These are phyloP conservation scores for Wiebesia pumilae DNA, from an alignment of 1,140 invertebrate genomes.

Conservation along the genomic window DNA sequence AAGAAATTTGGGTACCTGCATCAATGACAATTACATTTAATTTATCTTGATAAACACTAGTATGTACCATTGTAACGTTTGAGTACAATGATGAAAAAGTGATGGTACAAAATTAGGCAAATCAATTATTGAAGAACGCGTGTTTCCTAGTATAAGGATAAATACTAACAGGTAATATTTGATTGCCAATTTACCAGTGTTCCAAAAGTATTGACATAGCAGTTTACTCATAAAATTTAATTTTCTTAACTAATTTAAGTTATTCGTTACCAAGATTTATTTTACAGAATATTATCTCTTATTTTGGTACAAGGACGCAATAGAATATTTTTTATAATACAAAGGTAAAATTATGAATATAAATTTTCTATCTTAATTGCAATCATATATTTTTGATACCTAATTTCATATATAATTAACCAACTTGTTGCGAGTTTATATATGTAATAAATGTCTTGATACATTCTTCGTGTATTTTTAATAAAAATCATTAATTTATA, in stretches of 20 bases:
- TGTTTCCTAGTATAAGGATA: conserved; percentile 7
- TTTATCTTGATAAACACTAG: conserved; percentile 10
- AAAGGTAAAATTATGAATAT: conserved; percentile 8
- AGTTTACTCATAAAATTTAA: conserved; percentile 13
- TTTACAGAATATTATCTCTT: conserved; percentile 13
- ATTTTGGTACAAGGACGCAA: not conserved
- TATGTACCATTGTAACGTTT: conserved; percentile 3
- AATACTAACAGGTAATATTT: conserved; percentile 45
- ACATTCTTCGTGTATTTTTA: not conserved
- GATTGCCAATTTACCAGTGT: conserved; percentile 48
- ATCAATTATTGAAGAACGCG: not conserved
- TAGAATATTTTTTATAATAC: not conserved
- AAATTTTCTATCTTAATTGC: conserved; percentile 8
- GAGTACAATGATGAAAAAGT: conserved; percentile 38
- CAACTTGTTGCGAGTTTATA: not conserved
- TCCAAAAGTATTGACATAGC: conserved; percentile 47
- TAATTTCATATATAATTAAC: conserved; percentile 15
- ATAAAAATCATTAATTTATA: not conserved
- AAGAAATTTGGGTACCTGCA: conserved; percentile 46
- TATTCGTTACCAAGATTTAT: conserved; percentile 41
- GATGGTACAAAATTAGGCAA: conserved; percentile 48
- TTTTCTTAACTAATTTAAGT: conserved; percentile 37
- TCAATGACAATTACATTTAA: conserved; percentile 43
- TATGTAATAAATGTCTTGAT: not conserved
- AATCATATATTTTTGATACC: conserved; percentile 43